Conservation (phyloP, 2,113 vertebrate genomes). For the Alaudala cheleensis region DNA sequence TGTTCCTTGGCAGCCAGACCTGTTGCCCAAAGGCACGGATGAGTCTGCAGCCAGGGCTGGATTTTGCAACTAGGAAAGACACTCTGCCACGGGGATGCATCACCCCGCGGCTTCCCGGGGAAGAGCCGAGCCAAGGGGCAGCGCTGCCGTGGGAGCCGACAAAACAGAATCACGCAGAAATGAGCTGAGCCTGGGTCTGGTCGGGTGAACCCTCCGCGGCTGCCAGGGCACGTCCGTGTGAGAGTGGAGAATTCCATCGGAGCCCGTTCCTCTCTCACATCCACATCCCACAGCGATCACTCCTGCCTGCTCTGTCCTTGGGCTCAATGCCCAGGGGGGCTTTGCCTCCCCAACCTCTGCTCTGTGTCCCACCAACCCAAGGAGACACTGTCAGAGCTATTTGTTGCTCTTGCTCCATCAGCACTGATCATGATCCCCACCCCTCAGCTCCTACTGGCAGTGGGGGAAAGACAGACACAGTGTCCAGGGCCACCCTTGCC, state of each 20-base stretch:
- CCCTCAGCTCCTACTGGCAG: neutral
- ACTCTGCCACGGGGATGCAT: accelerated
- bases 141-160: neutral
- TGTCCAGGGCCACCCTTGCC: neutral
- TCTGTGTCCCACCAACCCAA: too few species aligned
- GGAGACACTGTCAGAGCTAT: accelerated
- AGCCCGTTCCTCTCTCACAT: neutral
- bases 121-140: neutral
- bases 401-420: neutral
- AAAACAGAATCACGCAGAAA: accelerated
- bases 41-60: neutral
- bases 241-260: accelerated
- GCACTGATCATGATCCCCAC: accelerated
- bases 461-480: neutral
- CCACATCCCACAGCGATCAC: neutral
- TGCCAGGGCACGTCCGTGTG: neutral
- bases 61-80: neutral
- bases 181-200: neutral
- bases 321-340: neutral
- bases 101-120: neutral
- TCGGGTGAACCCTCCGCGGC: accelerated
- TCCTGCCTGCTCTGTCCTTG: neutral
- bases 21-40: neutral
- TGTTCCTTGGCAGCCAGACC: neutral
- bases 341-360: neutral